Evolutionary conservation across 2,888 invertebrate genomes (phyloP).

Genomic region (Pristionchus exspectatus): DNA sequence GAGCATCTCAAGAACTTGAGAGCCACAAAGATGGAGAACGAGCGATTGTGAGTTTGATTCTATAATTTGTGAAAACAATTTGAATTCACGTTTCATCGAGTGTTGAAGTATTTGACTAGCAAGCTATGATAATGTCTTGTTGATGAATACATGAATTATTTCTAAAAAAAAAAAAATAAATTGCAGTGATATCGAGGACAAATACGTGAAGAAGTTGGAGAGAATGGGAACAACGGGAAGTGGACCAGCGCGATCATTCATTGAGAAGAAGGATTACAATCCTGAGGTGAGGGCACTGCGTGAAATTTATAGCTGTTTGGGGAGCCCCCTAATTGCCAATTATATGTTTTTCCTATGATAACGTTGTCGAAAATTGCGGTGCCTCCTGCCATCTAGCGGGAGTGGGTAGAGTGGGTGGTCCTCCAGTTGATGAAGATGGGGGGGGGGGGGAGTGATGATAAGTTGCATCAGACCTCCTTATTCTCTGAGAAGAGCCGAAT

Average conservation of each 20-base stretch:
- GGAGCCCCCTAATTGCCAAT: too few species aligned
- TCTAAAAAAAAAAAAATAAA: neutral
- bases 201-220: conserved; percentile 78
- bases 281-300: conserved; percentile 82
- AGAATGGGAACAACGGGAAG: conserved; percentile 74
- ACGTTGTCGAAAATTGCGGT: too few species aligned
- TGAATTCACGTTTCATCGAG: too few species aligned
- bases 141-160: neutral
- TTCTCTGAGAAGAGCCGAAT: too few species aligned
- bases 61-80: neutral
- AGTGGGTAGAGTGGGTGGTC: too few species aligned
- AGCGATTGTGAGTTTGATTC: conserved; percentile 66
- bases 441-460: conserved; percentile 79
- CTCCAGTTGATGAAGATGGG: too few species aligned
- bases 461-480: conserved; percentile 84
- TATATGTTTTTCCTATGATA: too few species aligned
- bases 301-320: too few species aligned
- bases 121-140: too few species aligned
- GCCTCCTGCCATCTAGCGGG: too few species aligned
- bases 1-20: conserved; percentile 73
- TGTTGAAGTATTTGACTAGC: too few species aligned
- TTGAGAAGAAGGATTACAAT: conserved; percentile 76
- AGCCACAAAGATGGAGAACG: conserved; percentile 69
- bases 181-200: conserved; percentile 79
- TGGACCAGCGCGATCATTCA: conserved; percentile 75